phyloP scores from a whole-genome alignment of 1,140 invertebrate species.

The Archegozetes longisetosus region DNA sequence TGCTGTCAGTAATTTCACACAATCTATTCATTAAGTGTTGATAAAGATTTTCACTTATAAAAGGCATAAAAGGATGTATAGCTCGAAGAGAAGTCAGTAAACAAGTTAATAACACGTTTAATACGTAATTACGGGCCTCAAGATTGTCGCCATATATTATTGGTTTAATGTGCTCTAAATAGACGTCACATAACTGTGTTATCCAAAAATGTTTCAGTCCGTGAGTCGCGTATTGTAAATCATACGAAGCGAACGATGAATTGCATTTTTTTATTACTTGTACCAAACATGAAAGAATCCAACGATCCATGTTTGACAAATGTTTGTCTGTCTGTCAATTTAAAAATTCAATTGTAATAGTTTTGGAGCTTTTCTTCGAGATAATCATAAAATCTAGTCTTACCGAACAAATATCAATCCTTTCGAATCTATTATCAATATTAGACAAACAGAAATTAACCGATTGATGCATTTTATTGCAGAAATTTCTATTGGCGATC shows the following conservation, averaged over 20 bases:
- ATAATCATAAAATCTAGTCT: constrained; percentile 25
- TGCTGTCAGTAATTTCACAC: background rate
- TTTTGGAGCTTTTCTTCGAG: background rate
- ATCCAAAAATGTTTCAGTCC: constrained; percentile 92
- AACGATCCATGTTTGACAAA: constrained; percentile 53
- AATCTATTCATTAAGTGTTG: constrained; percentile 48
- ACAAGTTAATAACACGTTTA: constrained; percentile 54
- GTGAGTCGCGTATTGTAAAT: constrained; percentile 75
- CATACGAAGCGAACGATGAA: constrained; percentile 47
- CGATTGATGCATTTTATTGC: constrained; percentile 99
- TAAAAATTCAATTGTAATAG: background rate
- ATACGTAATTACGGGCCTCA: background rate
- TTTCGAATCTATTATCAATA: constrained; percentile 30
- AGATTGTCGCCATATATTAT: constrained; percentile 34
- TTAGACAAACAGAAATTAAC: constrained; percentile 64
- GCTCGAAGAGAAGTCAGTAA: constrained; percentile 68
- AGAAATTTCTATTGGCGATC: constrained; percentile 94
- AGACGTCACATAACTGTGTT: constrained; percentile 95
- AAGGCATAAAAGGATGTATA: constrained; percentile 95
- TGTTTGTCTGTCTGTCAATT: constrained; percentile 20
- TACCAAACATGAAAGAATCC: constrained; percentile 79
- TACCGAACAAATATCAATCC: constrained; percentile 28
- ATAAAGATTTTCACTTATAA: constrained; percentile 90
- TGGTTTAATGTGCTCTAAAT: constrained; percentile 56
- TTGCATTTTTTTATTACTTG: constrained; percentile 56